Evolutionary conservation across 2,797 vertebrate genomes (phyloP).

Genomic region (Oryzias sinensis): DNA sequence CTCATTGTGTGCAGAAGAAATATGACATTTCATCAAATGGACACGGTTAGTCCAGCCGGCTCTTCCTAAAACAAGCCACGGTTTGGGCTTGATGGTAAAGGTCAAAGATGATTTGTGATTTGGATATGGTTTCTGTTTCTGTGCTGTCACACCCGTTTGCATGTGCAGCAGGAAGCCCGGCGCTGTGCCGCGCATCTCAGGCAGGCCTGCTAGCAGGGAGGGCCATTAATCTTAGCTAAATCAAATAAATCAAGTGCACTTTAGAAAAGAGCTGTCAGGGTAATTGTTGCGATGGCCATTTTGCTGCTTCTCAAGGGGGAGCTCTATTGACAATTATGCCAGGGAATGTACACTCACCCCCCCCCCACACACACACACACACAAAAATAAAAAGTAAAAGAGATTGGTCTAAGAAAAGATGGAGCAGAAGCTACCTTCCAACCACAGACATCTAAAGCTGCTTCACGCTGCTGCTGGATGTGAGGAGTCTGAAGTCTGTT

Average conservation of each 20-base stretch:
- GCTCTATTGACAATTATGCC: slow-evolving; percentile 64
- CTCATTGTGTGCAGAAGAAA: no score
- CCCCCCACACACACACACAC: not conserved
- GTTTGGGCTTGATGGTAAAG: not conserved
- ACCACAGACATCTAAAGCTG: slow-evolving; percentile 46
- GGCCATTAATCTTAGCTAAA: slow-evolving; percentile 73
- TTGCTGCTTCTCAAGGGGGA: slow-evolving; percentile 58
- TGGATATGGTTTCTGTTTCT: slow-evolving; percentile 22
- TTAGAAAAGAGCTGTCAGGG: slow-evolving; percentile 76
- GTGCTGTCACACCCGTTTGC: slow-evolving; percentile 33
- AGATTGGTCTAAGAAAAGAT: slow-evolving; percentile 41
- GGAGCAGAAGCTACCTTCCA: slow-evolving; percentile 18
- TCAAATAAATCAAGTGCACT: slow-evolving; percentile 78
- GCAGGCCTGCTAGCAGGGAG: slow-evolving; percentile 44
- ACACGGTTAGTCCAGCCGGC: no score
- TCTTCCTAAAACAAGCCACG: no score
- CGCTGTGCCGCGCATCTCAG: slow-evolving; percentile 30
- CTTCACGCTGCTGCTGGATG: slow-evolving; percentile 17
- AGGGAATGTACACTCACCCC: slow-evolving; percentile 53
- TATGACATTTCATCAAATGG: no score
- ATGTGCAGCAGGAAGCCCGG: slow-evolving; percentile 19
- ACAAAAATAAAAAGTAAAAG: slow-evolving; percentile 26
- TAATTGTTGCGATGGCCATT: slow-evolving; percentile 72
- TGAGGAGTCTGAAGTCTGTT: slow-evolving; percentile 39
- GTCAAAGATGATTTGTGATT: slow-evolving; percentile 5